These are phyloP conservation scores for Clanis bilineata DNA, from an alignment of 2,888 invertebrate species.

Conservation along the genomic window DNA sequence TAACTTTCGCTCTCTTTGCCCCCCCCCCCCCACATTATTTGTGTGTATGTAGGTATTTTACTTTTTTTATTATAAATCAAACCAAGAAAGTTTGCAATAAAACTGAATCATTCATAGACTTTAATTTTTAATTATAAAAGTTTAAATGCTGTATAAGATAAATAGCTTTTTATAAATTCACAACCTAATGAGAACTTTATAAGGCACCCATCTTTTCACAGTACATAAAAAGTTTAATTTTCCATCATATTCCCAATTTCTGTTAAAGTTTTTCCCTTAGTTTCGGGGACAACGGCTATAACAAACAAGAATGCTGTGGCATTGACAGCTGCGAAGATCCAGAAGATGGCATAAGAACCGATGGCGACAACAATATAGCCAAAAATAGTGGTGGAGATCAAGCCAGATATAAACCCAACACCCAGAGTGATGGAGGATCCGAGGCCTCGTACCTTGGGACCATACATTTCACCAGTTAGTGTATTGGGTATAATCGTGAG, in stretches of 20 bases:
- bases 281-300: slow-evolving; percentile 38
- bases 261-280: slow-evolving; percentile 36
- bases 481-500: slow-evolving; percentile 22
- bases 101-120: too few species aligned
- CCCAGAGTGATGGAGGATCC: slow-evolving; percentile 31
- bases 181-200: too few species aligned
- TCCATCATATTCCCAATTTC: slow-evolving; percentile 39
- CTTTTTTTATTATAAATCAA: too few species aligned
- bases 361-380: slow-evolving; percentile 25
- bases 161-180: too few species aligned
- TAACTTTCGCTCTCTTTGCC: too few species aligned
- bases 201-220: too few species aligned
- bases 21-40: too few species aligned
- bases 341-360: slow-evolving; percentile 33
- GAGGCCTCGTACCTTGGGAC: slow-evolving; percentile 31
- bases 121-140: too few species aligned
- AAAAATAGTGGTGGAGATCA: slow-evolving; percentile 25
- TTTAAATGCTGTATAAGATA: too few species aligned
- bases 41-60: too few species aligned
- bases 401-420: slow-evolving; percentile 29
- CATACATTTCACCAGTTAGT: slow-evolving; percentile 36
- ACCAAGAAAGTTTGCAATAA: too few species aligned
- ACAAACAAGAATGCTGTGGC: slow-evolving; percentile 30
- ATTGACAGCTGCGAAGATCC: slow-evolving; percentile 31
- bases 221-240: too few species aligned